Base-by-base conservation (phyloP, 2,113 vertebrate species). In the Empidonax traillii region DNA sequence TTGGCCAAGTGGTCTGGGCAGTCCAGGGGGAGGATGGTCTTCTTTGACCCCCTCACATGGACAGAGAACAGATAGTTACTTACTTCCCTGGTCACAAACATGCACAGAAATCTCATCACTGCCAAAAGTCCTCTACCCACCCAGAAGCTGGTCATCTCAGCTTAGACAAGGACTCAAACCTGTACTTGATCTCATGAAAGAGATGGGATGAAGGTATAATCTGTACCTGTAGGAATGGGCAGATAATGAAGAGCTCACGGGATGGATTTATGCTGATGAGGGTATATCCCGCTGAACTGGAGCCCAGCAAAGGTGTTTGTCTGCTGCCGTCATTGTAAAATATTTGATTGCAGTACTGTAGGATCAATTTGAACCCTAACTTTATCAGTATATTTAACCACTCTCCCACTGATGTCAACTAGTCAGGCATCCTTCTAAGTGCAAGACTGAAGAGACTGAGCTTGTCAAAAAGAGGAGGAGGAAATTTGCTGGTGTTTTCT, bases 41-140 rank as follows among this genome's bases (percentile, higher is more conserved):
- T 77, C 79, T 63, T 46, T 97, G 96, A 98, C 97, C 97, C 89
- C 85, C 76, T 93, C 88, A 80, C 52, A 90, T 35, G 55, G 63
- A 37, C 39, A 77, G 52, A 87, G 87, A 94, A 92, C 91, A 97
- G 89, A 94, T 96, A 97, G 94, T 89, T 92, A 91, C 82, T 89
- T 92, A 91, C 82, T 95, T 55, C 66, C 23, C 46, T 10, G 0
- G 27, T 81, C 91, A 91, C 74, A 96, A 93, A 91, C 73, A 87
- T 1, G 35, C 43, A 82, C n/a, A 28, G 7, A 85, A 89, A 92
- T 59, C 84, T 72, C 16, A 2, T 37, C 0, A 0, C 47, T 78
- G 71, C 56, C n/a, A 61, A 79, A 72, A 62, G 8, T 73, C 20
- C 56, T 77, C 46, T 93, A 67, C 17, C 44, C 72, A 83, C 61